Conservation (phyloP, 2,888 invertebrate genomes). For the Neoitamus cyanurus region DNA sequence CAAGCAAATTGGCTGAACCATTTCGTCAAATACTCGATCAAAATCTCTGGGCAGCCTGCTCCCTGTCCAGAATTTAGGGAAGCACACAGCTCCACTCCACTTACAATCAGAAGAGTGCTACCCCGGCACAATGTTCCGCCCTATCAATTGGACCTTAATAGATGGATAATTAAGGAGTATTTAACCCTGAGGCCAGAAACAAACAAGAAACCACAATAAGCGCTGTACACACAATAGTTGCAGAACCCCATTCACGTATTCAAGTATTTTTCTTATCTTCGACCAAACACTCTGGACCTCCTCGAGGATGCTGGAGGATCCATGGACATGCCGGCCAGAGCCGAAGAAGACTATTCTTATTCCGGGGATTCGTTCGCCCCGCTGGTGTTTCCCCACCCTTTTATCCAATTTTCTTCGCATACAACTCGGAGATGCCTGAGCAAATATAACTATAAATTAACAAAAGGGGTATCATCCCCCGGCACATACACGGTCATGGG, state of each 20-base stretch:
- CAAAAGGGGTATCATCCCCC: background rate
- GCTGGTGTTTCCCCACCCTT: background rate
- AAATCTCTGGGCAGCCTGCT: background rate
- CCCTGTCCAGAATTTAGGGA: background rate
- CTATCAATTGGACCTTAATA: constrained; percentile 26
- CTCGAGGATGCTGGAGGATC: background rate
- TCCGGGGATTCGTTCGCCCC: background rate
- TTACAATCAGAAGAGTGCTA: background rate
- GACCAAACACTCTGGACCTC: background rate
- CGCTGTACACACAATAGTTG: background rate
- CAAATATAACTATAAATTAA: constrained; percentile 42
- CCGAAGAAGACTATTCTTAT: background rate
- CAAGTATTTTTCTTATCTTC: constrained; percentile 21
- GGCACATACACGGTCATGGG: background rate
- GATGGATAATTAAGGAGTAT: constrained; percentile 35
- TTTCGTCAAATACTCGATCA: background rate
- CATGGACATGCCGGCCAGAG: background rate
- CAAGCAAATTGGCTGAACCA: background rate
- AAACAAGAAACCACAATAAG: constrained; percentile 30
- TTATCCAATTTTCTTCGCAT: constrained; percentile 22
- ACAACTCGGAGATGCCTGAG: constrained; percentile 25
- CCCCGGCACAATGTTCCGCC: background rate
- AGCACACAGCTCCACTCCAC: background rate
- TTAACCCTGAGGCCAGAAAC: constrained; percentile 13
- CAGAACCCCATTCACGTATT: background rate